Base-by-base conservation (phyloP, 2,888 invertebrate species). In the Prosopocoilus inquinatus region DNA sequence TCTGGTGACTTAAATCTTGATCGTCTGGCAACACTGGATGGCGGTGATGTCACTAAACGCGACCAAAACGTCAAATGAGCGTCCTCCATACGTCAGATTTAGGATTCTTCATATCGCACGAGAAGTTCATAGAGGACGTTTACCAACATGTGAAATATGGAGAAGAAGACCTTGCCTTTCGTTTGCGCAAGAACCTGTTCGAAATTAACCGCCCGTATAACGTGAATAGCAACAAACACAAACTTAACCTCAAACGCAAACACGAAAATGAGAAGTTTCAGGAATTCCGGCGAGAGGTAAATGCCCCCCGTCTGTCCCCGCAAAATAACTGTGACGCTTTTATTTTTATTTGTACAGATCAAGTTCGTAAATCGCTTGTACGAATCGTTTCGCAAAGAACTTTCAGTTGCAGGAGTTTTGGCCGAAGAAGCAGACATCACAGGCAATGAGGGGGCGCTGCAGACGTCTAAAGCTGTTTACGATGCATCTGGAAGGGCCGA, bases 51-150 rank as follows among this genome's bases (percentile, higher is more conserved):
- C n/a, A n/a, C n/a, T n/a, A n/a, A n/a, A 34, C 35, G n/a, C 35
- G 8, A 34, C n/a, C 8, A 34, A 34, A n/a, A 34, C 8, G 3
- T 20, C 2, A 28, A 28, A 81, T 81, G 81, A 80, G 80, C 63
- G 60, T 80, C 39, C 62, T 80, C 52, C 71, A 70, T 50, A 58
- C 64, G 20, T 69, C 69, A 44, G 67, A 75, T 9, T 67, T 72
- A 38, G 82, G 81, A 16, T 79, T 77, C 74, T 74, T 81, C 38
- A 70, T 83, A 64, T 82, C 81, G 9, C 82, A 82, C 64, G 69
- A 77, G 60, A 62, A 75, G 34, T 80, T 77, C 65, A 69, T 82
- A 7, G 71, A 80, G 56, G 68, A 74, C 47, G 68, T 80, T 47
- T 82, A 81, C 60, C 66, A 69, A 56, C 65, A 67, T 38, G 74